Base-by-base conservation (phyloP, 2,888 invertebrate genomes). In the Drosophila kambysellisi region DNA sequence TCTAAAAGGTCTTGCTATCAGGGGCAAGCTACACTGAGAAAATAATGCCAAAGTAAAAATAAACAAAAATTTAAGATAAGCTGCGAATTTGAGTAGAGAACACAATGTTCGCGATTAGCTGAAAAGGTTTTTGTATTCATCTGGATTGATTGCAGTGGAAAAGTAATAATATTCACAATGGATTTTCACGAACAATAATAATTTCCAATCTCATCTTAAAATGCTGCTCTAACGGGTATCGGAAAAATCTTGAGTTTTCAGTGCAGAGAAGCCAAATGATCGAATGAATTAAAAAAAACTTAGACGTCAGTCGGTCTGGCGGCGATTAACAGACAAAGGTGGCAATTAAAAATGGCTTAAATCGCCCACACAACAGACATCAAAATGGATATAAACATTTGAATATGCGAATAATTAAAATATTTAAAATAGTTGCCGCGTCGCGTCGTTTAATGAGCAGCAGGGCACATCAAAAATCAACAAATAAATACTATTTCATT, bases 321-420 rank as follows among this genome's bases (percentile, higher is more conserved):
- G 48, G 58, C 72, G 67, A 80, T 78, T 78, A 76, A 64, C 63
- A 53, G 51, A 52, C 71, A 54, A 51, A 61, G 65, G 70, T 63
- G 76, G 76, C 88, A 89, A 82, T 85, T 85, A 88, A 88, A 88
- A 80, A 70, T 73, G 82, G 58, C 61, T 89, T 74, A 74, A 76
- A 76, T 77, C 64, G 61, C 39, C 35, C 17, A 32, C 32, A 57
- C 20, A 17, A 12, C 6, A 9, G 32, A n/a, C 33, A n/a, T 7
- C 50, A 4, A 48, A 62, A 57, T 46, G 51, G 33, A 54, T 29
- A 74, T 76, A 74, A 74, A 74, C 74, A 79, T 83, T 64, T 70
- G 83, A 65, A 79, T 73, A 80, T 68, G 84, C 74, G 69, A 83
- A 88, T 85, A 89, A 89, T 85, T 85, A 82, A 87, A 88, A 87